Percentiles rank a stretch among this genome's conserved stretches.
Evolutionary conservation across 2,797 vertebrate species (phyloP).

Genomic region (Rhynchonycteris naso): DNA sequence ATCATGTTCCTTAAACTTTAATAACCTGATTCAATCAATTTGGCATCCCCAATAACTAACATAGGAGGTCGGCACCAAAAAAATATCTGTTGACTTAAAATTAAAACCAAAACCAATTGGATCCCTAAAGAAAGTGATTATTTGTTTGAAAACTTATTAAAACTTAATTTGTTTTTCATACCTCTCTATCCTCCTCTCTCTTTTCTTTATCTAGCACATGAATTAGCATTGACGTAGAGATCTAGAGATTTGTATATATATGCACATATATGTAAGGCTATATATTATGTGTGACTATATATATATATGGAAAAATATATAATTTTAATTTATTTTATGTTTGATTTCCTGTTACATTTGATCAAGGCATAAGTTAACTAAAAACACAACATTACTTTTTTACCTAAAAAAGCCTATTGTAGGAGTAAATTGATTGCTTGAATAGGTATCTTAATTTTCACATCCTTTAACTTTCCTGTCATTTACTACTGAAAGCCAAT

Average conservation of each 20-base stretch:
- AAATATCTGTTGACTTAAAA: neutral
- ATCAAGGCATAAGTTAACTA: neutral
- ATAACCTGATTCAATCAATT: neutral
- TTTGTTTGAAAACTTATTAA: slow-evolving; percentile 37
- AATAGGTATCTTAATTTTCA: slow-evolving; percentile 46
- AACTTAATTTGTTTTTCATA: slow-evolving; percentile 16
- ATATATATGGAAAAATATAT: neutral
- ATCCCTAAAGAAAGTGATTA: neutral
- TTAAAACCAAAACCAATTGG: neutral
- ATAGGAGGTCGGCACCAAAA: neutral
- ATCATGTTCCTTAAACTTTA: neutral
- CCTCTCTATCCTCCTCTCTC: neutral
- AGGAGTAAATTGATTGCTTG: slow-evolving; percentile 16
- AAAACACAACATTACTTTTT: neutral
- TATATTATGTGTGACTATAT: neutral
- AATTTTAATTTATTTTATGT: slow-evolving; percentile 2
- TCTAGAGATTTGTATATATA: neutral
- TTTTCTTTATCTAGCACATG: neutral
- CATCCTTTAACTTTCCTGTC: slow-evolving; percentile 69
- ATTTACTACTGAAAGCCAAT: slow-evolving; percentile 64
- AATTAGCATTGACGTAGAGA: neutral
- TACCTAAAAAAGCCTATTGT: neutral
- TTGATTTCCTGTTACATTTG: slow-evolving; percentile 16
- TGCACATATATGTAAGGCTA: neutral
- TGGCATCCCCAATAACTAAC: neutral